Evolutionary conservation across 2,797 vertebrate species (phyloP).

Genomic region (Champsocephalus gunnari): DNA sequence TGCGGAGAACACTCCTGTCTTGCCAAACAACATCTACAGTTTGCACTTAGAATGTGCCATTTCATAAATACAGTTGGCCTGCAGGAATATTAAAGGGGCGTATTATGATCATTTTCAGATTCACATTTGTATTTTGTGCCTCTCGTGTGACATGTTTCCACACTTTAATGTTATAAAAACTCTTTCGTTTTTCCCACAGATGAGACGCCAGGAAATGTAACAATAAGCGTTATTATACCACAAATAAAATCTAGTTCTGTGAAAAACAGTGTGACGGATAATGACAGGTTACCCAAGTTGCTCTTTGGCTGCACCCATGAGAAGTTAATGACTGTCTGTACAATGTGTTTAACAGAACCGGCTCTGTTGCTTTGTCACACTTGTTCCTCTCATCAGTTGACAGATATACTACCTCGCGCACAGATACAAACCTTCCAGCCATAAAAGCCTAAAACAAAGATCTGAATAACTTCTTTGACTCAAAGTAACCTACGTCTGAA

Average conservation of each 20-base stretch:
- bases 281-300: not conserved
- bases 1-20: not conserved
- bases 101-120: too few species aligned
- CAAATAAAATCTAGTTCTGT: too few species aligned
- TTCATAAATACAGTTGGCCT: not conserved
- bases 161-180: too few species aligned
- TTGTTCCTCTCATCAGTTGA: not conserved
- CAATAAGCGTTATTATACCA: too few species aligned
- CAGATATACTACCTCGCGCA: not conserved
- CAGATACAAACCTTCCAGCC: not conserved
- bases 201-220: too few species aligned
- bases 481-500: not conserved
- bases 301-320: not conserved
- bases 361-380: not conserved
- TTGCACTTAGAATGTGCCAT: not conserved
- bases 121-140: too few species aligned
- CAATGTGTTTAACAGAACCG: not conserved
- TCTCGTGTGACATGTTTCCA: too few species aligned
- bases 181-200: too few species aligned
- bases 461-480: conserved; percentile 8
- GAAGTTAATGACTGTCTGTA: fast-evolving
- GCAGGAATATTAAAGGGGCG: too few species aligned
- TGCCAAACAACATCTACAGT: conserved; percentile 14
- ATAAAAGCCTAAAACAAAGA: not conserved
- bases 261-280: not conserved